Conservation (phyloP, 2,113 vertebrate genomes). For the Hippocampus abdominalis region DNA sequence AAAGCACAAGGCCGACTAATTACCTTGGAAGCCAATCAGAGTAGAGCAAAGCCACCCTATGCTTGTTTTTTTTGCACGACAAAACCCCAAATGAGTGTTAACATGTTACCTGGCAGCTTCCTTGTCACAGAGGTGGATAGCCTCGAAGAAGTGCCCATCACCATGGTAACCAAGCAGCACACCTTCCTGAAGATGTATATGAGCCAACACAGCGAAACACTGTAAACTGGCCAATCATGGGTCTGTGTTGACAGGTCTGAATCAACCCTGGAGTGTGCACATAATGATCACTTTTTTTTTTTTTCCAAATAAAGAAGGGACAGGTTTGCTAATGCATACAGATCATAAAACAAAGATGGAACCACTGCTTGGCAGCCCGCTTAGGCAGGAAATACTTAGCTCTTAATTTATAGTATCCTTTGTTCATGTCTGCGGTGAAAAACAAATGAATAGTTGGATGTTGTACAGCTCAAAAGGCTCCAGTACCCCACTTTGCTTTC, state of each 20-base stretch:
- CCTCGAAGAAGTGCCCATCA: background rate
- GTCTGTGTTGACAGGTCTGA: background rate
- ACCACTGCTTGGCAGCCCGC: background rate
- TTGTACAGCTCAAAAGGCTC: too few relatives aligned
- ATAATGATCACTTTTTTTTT: background rate
- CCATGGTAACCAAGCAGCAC: background rate
- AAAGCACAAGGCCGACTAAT: background rate
- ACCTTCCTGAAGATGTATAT: background rate
- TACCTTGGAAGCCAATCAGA: background rate
- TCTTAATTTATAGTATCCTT: too few relatives aligned
- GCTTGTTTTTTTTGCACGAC: background rate
- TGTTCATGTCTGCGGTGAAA: too few relatives aligned
- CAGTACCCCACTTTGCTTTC: too few relatives aligned
- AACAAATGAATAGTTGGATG: too few relatives aligned
- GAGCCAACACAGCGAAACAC: background rate
- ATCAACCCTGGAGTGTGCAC: background rate
- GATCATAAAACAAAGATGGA: background rate
- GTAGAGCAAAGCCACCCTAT: too few relatives aligned
- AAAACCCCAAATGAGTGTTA: background rate
- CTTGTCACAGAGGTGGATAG: background rate
- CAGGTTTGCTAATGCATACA: background rate
- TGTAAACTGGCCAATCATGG: background rate
- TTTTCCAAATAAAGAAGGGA: background rate
- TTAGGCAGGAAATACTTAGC: background rate
- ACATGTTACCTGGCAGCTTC: conserved; percentile 6